Base-by-base conservation (phyloP, 2,888 invertebrate genomes). In the Hirtodrosophila confusa region DNA sequence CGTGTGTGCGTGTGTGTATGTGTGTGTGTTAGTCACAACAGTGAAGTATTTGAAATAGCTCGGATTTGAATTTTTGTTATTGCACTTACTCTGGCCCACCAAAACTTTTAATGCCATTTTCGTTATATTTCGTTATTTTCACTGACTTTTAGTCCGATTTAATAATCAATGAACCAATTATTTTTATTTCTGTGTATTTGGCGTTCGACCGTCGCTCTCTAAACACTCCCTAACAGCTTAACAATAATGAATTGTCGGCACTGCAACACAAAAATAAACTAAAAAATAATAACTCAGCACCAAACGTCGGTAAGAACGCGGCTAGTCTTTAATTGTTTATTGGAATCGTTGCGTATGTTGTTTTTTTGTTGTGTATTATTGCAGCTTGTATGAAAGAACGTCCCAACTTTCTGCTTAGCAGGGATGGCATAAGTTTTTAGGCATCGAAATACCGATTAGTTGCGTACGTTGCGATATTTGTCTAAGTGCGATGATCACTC, bases 41-140 rank as follows among this genome's bases (percentile, higher is more conserved):
- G 12, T n/a, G 8, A 27, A 11, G 40, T 40, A 27, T 40, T 31
- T 24, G 40, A 44, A 10, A 33, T 27, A 39, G 51, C 48, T 56
- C n/a, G 29, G 33, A 64, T 68, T 47, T 36, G 50, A 63, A 73
- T 50, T 37, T 23, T 68, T 62, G 17, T 39, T 6, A 47, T 45
- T 64, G 17, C 48, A 96, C 96, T 96, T 93, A 96, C 96, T 97
- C 93, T 95, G 95, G 77, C 96, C 96, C 90, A 97, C 96, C 91
- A 95, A 94, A 91, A 94, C 95, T 93, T 97, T 97, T 90, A 97
- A 93, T 93, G 96, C 96, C 96, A 97, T 97, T 93, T 89, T 89
- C 45, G 31, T 23, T 54, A 37, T 23, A 11, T 48, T 62, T 50
- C 39, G 37, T 56, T 56, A 31, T 61, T 54, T 49, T 41, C 36